Evolutionary conservation across 2,888 invertebrate genomes (phyloP).

Genomic region (Liopterus haemorrhoidalis): DNA sequence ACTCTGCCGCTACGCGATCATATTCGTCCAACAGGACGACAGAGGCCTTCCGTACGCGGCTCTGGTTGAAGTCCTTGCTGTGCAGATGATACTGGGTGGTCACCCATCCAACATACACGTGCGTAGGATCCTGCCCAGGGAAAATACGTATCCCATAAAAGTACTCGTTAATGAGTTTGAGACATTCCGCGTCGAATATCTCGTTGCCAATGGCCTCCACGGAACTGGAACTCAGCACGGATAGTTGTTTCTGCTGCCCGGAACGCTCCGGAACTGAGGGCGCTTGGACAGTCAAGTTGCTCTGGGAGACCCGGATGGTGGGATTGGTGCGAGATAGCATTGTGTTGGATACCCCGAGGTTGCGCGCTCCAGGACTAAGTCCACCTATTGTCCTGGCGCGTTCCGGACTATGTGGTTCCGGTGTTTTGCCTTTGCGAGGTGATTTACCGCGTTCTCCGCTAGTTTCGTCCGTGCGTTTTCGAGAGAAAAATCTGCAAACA

Average conservation of each 20-base stretch:
- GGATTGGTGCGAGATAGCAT: conserved; percentile 46
- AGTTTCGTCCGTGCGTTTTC: conserved; percentile 63
- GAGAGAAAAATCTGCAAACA: conserved; percentile 69
- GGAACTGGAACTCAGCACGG: conserved; percentile 62
- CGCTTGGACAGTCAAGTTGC: conserved; percentile 56
- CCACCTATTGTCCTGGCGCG: conserved; percentile 28
- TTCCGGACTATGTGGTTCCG: conserved; percentile 57
- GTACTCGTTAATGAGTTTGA: conserved; percentile 93
- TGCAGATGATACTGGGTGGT: conserved; percentile 94
- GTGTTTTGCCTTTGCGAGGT: conserved; percentile 64
- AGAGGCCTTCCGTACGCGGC: conserved; percentile 74
- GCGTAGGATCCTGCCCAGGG: conserved; percentile 90
- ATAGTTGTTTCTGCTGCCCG: conserved; percentile 67
- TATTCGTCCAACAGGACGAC: conserved; percentile 77
- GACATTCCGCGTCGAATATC: conserved; percentile 78
- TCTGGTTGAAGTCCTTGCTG: conserved; percentile 84
- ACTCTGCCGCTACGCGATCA: conserved; percentile 71
- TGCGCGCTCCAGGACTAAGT: conserved; percentile 35
- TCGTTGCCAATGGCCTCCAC: conserved; percentile 80
- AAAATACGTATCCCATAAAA: conserved; percentile 86
- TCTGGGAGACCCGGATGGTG: conserved; percentile 52
- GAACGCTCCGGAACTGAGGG: conserved; percentile 60
- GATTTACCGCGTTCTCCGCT: conserved; percentile 63
- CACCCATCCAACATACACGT: conserved; percentile 98
- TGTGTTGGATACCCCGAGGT: conserved; percentile 45